Conservation (phyloP, 2,113 vertebrate genomes). For the Rhinogobius similis region DNA sequence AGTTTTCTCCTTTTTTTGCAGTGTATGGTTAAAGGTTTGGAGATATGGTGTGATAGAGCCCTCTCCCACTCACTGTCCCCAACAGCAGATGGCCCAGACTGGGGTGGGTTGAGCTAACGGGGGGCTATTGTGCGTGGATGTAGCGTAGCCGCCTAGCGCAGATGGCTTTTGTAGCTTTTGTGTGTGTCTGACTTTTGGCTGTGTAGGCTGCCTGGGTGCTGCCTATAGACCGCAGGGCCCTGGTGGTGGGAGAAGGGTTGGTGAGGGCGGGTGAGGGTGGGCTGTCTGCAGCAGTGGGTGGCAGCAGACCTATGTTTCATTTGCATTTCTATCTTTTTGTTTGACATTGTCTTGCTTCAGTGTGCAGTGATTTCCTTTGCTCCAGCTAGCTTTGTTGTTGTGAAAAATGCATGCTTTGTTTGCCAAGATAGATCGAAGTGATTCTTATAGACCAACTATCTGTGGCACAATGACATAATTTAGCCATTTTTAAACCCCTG, state of each 20-base stretch:
- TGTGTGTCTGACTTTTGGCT: conserved; percentile 64
- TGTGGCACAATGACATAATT: conserved; percentile 1
- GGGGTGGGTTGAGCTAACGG: conserved; percentile 63
- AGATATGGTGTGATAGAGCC: conserved; percentile 35
- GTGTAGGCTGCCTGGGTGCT: conserved; percentile 54
- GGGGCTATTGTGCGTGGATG: conserved; percentile 70
- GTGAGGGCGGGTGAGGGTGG: conserved; percentile 44
- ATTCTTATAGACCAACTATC: not conserved
- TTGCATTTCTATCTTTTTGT: conserved; percentile 51
- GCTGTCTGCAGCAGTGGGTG: conserved; percentile 70
- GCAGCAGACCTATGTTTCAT: conserved; percentile 53
- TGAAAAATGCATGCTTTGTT: conserved; percentile 15
- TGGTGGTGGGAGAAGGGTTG: conserved; percentile 20
- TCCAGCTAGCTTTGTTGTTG: conserved; percentile 13
- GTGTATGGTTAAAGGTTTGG: conserved; percentile 14
- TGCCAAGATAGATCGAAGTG: not conserved
- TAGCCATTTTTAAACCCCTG: conserved; percentile 7
- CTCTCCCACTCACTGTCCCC: conserved; percentile 69
- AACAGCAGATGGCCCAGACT: conserved; percentile 71
- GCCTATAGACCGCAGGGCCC: conserved; percentile 7
- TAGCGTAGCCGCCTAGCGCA: conserved; percentile 72
- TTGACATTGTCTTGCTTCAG: conserved; percentile 33
- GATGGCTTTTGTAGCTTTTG: conserved; percentile 78
- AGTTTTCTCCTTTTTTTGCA: not conserved
- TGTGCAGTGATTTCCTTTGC: conserved; percentile 23